Base-by-base conservation (phyloP, 1,140 invertebrate genomes). In the Scylla paramamosain region DNA sequence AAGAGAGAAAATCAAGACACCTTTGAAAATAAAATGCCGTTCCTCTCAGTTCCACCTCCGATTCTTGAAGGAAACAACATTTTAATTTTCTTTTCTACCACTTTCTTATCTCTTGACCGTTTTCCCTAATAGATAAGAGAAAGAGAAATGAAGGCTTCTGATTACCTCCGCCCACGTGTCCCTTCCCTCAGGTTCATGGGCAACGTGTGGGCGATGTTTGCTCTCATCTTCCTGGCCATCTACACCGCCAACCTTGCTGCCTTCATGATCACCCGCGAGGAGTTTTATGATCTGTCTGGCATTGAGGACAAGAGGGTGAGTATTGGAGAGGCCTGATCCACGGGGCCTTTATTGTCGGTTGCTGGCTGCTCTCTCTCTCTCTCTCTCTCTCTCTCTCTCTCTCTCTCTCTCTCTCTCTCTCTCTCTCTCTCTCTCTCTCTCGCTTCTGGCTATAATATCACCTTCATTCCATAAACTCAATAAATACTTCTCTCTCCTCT, bases 261-360 rank as follows among this genome's bases (percentile, higher is more conserved):
- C 92, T 99, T 99, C 97, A 99, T 99, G 99, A 99, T 99, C 96
- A 99, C 99, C 82, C 98, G 99, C 96, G 99, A 99, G 97, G 99
- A 99, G 96, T 96, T 98, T 97, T 99, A 99, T 97, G 99, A 99
- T 96, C 98, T 99, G 94, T 98, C 97, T 96, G 99, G 99, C 25
- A 97, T 99, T 89, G 98, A 99, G 96, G 99, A 99, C 97, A 97
- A 98, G 95, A 97, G 97, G 96, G 98, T 98, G 96, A 96, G 97
- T 96, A 14, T 28, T 12, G 52, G 52, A 3, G 0, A 59, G 10
- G 3, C 52, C 20, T 39, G 39, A 39, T 59, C 52, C 20, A 59
- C 10, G 52, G 52, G 1, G 4, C 83, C 83, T 12, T 28, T 32
- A 84, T 84, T 12, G n/a, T 1, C 25, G n/a, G 0, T 32, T 84